A percentile compares a stretch with the other conserved stretches of the same genome.
Conservation (phyloP, 2,113 vertebrate genomes). For the Hydropotes inermis region DNA sequence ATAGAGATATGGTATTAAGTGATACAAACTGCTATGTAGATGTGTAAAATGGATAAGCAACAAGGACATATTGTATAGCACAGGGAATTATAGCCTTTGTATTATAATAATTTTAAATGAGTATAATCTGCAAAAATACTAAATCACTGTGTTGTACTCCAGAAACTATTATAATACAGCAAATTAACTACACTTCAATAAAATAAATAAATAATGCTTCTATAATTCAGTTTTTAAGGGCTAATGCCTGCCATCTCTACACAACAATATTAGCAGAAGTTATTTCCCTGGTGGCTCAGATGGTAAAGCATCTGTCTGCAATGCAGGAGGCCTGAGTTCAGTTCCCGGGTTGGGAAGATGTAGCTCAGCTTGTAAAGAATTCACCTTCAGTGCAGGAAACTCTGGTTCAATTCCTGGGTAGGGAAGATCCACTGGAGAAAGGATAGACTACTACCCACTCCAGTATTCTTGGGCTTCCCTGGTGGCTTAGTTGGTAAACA, state of each 20-base stretch:
- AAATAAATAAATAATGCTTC: conserved; percentile 11
- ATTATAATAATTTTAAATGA: not conserved
- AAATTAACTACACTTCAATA: not conserved
- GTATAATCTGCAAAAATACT: not conserved
- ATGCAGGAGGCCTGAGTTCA: too few species aligned
- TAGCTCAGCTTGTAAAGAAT: too few species aligned
- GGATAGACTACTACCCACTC: too few species aligned
- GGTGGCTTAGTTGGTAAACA: too few species aligned
- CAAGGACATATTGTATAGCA: not conserved
- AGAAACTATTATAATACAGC: not conserved
- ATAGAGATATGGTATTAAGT: not conserved
- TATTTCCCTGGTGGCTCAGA: too few species aligned
- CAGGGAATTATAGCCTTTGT: not conserved
- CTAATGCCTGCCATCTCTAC: conserved; percentile 37
- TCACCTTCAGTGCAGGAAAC: too few species aligned
- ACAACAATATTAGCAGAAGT: not conserved
- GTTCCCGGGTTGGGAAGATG: too few species aligned
- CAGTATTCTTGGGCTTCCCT: too few species aligned
- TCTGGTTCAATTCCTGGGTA: too few species aligned
- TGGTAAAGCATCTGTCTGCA: too few species aligned
- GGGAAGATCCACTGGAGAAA: too few species aligned
- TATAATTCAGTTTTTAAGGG: conserved; percentile 30
- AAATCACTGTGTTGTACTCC: not conserved
- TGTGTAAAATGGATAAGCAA: not conserved
- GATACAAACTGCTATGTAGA: not conserved